These are phyloP conservation scores for Lophotis ruficrista DNA, from an alignment of 2,113 vertebrate genomes.

Conservation along the genomic window DNA sequence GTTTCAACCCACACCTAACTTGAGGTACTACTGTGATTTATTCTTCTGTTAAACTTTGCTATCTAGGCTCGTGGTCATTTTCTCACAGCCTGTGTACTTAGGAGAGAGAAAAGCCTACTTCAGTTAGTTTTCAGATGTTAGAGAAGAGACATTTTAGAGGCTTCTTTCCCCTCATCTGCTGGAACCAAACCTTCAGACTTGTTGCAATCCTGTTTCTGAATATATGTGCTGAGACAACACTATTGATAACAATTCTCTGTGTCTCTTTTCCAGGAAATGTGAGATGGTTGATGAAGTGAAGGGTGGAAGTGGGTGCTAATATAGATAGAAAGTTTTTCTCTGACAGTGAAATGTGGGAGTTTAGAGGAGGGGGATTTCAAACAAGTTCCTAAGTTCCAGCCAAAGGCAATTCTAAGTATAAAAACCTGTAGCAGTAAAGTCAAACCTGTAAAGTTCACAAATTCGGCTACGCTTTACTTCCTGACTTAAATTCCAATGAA, in stretches of 20 bases:
- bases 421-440: slow-evolving; percentile 30
- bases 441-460: slow-evolving; percentile 23
- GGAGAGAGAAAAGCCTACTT: background rate
- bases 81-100: background rate
- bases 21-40: slow-evolving; percentile 28
- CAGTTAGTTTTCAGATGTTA: background rate
- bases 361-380: background rate
- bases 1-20: background rate
- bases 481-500: background rate
- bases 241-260: background rate
- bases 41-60: slow-evolving; percentile 46
- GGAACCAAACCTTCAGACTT: background rate
- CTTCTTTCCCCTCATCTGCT: background rate
- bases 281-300: background rate
- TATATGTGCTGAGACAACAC: slow-evolving; percentile 19
- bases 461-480: background rate
- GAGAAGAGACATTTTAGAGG: background rate
- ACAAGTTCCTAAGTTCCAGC: slow-evolving; percentile 33
- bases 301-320: slow-evolving; percentile 10
- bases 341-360: background rate
- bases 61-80: background rate
- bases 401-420: slow-evolving; percentile 34
- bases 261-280: slow-evolving; percentile 9
- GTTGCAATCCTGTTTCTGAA: background rate
- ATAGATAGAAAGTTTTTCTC: slow-evolving; percentile 28